phyloP scores from a whole-genome alignment of 1,140 invertebrate species.

The Drosophila seguyi region DNA sequence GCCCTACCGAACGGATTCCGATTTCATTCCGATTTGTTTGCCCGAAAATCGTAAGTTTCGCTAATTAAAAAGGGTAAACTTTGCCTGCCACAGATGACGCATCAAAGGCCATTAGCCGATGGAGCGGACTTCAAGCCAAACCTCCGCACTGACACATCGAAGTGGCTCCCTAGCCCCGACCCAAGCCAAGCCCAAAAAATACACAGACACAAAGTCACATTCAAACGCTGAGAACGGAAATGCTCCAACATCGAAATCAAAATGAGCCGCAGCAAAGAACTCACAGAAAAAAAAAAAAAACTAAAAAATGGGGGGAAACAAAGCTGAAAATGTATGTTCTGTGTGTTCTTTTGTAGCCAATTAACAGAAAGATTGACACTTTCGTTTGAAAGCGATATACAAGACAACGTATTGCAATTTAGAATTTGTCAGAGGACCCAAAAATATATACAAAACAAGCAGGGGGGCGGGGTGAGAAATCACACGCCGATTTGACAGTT shows the following conservation, averaged over 20 bases:
- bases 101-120: slow-evolving; percentile 82
- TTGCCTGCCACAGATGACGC: slow-evolving; percentile 43
- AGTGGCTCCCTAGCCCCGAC: slow-evolving; percentile 2
- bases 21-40: too few species aligned
- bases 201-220: slow-evolving; percentile 30
- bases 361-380: slow-evolving; percentile 82
- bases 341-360: slow-evolving; percentile 69
- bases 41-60: slow-evolving; percentile 26
- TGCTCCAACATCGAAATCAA: slow-evolving; percentile 59
- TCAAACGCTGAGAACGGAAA: slow-evolving; percentile 75
- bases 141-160: slow-evolving; percentile 25
- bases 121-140: slow-evolving; percentile 28
- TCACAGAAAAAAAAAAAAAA: slow-evolving; percentile 25
- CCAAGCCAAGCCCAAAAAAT: slow-evolving; percentile 59
- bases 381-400: slow-evolving; percentile 72
- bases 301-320: slow-evolving; percentile 19
- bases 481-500: slow-evolving; percentile 64
- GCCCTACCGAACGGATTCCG: too few species aligned
- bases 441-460: background rate
- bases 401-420: slow-evolving; percentile 72
- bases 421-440: slow-evolving; percentile 55
- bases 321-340: slow-evolving; percentile 37
- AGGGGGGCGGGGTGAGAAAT: slow-evolving; percentile 37
- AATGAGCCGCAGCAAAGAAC: slow-evolving; percentile 43
- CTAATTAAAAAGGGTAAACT: slow-evolving; percentile 78